Percentiles rank a stretch among this genome's conserved stretches.
Conservation (phyloP, 2,888 invertebrate genomes). For the Salpingus planirostris region DNA sequence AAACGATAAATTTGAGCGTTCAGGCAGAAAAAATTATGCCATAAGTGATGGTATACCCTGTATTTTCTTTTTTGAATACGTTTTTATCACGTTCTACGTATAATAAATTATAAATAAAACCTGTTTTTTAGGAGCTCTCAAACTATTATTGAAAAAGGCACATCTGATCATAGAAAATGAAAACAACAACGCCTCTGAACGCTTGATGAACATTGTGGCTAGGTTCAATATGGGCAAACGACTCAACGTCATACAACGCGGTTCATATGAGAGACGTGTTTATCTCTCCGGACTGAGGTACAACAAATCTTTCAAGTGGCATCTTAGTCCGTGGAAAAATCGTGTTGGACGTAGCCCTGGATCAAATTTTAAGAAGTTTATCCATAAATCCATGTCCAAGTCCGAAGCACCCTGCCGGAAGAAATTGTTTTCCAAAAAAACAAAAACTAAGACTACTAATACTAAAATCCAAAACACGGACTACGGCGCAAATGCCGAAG, state of each 20-base stretch:
- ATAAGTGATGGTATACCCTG: no score
- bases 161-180: constrained; percentile 14
- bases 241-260: constrained; percentile 15
- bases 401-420: no score
- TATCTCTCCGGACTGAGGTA: constrained; percentile 11
- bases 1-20: no score
- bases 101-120: neutral
- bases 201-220: constrained; percentile 15
- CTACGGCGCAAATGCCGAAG: constrained; percentile 7
- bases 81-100: no score
- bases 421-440: neutral
- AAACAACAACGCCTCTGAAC: constrained; percentile 15
- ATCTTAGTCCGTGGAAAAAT: constrained; percentile 11
- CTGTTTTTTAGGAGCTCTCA: constrained; percentile 9
- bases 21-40: no score
- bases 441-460: no score
- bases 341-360: constrained; percentile 7
- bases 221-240: constrained; percentile 16
- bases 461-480: neutral
- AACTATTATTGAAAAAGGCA: constrained; percentile 9
- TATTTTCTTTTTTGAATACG: no score
- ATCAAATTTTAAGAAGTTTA: constrained; percentile 5
- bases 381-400: constrained; percentile 3
- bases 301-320: constrained; percentile 11
- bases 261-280: constrained; percentile 13